phyloP scores from a whole-genome alignment of 2,888 invertebrate species.

The Drosophila basisetae region DNA sequence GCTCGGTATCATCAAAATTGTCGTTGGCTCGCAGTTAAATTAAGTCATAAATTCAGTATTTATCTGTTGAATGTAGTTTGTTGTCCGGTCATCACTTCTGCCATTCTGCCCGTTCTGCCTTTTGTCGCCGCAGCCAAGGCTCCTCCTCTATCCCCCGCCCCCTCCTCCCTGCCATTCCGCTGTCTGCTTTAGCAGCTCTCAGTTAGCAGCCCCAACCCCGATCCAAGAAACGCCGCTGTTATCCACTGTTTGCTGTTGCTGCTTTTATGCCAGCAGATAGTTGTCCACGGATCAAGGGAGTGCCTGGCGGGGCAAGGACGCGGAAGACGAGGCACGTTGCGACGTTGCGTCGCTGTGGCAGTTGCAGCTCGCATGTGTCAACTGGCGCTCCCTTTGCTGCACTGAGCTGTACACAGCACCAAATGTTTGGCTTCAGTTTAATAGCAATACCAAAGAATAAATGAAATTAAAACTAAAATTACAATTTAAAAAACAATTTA shows the following conservation, averaged over 20 bases:
- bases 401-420: conserved; percentile 8
- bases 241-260: conserved; percentile 69
- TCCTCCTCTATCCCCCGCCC: not conserved
- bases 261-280: conserved; percentile 75
- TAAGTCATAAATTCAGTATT: conserved; percentile 85
- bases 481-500: not conserved
- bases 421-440: not conserved
- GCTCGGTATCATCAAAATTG: conserved; percentile 76
- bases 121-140: conserved; percentile 60
- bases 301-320: conserved; percentile 21
- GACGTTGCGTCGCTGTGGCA: conserved; percentile 14
- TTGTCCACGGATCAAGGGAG: conserved; percentile 20
- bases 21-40: conserved; percentile 84
- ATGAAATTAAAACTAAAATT: not conserved
- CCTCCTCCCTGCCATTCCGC: conserved; percentile 4
- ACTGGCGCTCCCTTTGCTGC: conserved; percentile 53
- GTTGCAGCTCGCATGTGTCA: conserved; percentile 67
- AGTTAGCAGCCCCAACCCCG: conserved; percentile 15
- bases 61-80: conserved; percentile 84
- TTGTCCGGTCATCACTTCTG: conserved; percentile 82
- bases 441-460: conserved; percentile 7
- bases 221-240: conserved; percentile 39
- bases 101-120: conserved; percentile 44
- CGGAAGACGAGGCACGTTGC: conserved; percentile 6
- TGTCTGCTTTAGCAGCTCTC: conserved; percentile 26